These are phyloP conservation scores for Aurelia sp. DNA, from an alignment of 30 jellyfish, hydroid and myxozoan species.

Conservation along the genomic window DNA sequence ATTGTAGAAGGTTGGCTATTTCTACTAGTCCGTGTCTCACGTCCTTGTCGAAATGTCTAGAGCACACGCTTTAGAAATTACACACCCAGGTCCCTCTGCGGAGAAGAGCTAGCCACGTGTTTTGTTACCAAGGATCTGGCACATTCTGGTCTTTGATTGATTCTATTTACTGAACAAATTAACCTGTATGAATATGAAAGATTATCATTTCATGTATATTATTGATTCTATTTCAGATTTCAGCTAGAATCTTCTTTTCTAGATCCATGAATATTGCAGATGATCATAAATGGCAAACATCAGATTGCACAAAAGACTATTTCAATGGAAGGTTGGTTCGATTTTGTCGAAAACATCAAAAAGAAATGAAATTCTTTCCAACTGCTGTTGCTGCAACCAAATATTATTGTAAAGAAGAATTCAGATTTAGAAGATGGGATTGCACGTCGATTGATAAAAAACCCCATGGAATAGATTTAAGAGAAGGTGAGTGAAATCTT, in stretches of 20 bases:
- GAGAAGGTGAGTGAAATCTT: slow-evolving; percentile 39
- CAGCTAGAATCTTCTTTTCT: background rate
- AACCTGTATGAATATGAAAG: too few species aligned
- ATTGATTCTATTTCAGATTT: too few species aligned
- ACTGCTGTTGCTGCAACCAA: slow-evolving; percentile 47
- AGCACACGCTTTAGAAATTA: too few species aligned
- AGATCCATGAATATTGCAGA: slow-evolving; percentile 46
- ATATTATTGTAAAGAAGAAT: slow-evolving; percentile 65
- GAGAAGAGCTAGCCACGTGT: too few species aligned
- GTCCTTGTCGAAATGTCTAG: too few species aligned
- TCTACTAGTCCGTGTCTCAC: too few species aligned
- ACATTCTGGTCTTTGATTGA: too few species aligned
- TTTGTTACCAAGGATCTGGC: too few species aligned
- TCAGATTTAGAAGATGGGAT: slow-evolving; percentile 60
- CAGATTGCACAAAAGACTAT: slow-evolving; percentile 69
- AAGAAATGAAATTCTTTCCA: slow-evolving; percentile 65
- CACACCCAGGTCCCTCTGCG: too few species aligned
- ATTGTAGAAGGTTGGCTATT: too few species aligned
- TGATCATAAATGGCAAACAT: slow-evolving; percentile 48
- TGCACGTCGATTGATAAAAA: slow-evolving; percentile 46
- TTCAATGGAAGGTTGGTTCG: slow-evolving; percentile 58
- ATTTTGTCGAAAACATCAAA: slow-evolving; percentile 48
- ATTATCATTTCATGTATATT: too few species aligned
- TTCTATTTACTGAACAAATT: too few species aligned
- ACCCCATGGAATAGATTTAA: slow-evolving; percentile 48